A percentile compares a stretch with the other conserved stretches of the same genome.
Conservation (phyloP, 2,888 invertebrate genomes). For the Dinocampus coccinellae region DNA sequence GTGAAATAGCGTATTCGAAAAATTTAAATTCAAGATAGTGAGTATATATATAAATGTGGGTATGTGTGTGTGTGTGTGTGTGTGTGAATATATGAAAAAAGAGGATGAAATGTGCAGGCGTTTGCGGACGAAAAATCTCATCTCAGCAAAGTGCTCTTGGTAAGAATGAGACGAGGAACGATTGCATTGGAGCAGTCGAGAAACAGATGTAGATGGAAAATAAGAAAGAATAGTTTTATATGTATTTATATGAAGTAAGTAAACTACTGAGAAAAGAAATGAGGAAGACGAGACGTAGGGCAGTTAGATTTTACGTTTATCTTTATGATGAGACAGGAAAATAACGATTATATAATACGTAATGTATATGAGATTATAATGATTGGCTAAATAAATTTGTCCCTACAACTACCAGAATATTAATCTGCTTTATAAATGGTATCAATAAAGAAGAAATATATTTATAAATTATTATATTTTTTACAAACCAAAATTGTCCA, state of each 20-base stretch:
- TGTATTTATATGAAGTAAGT: constrained; percentile 14
- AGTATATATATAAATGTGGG: neutral
- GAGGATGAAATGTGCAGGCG: constrained; percentile 14
- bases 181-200: constrained; percentile 30
- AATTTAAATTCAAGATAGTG: constrained; percentile 16
- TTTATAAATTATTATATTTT: constrained; percentile 1
- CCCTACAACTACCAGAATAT: neutral
- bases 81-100: constrained; percentile 5
- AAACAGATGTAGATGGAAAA: constrained; percentile 31
- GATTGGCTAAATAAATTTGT: neutral
- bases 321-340: constrained; percentile 45
- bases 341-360: neutral
- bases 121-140: constrained; percentile 47
- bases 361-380: neutral
- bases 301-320: constrained; percentile 66
- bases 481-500: too few relatives aligned
- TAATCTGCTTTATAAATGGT: neutral
- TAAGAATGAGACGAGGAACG: constrained; percentile 36
- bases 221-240: constrained; percentile 28
- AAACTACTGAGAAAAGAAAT: constrained; percentile 21
- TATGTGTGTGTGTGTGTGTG: neutral
- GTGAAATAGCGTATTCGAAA: neutral
- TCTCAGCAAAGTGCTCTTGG: constrained; percentile 47
- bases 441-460: neutral
- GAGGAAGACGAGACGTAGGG: constrained; percentile 53